phyloP scores from a whole-genome alignment of 1,140 invertebrate species.

The Argopecten irradians region DNA sequence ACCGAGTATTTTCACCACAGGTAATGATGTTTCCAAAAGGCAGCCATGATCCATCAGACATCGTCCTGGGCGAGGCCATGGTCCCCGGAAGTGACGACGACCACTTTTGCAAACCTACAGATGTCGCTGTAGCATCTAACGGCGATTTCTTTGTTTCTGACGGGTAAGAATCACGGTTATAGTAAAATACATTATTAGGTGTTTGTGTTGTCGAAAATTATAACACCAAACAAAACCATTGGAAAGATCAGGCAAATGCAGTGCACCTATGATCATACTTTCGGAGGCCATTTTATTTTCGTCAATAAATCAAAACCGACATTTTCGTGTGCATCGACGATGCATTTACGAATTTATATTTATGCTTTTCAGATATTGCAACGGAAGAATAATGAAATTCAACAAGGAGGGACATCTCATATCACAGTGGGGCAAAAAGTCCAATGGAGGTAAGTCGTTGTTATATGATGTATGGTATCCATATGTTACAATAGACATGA shows the following conservation, averaged over 20 bases:
- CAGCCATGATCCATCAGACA: slow-evolving; percentile 75
- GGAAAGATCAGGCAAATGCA: not conserved
- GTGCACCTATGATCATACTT: not conserved
- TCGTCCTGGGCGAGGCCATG: slow-evolving; percentile 90
- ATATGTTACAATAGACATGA: too few species aligned
- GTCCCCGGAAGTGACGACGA: slow-evolving; percentile 85
- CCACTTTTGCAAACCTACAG: slow-evolving; percentile 95
- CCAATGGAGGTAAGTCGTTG: not conserved
- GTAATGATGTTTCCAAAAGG: slow-evolving; percentile 84
- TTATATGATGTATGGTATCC: too few species aligned
- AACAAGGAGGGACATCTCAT: slow-evolving; percentile 86
- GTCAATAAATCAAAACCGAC: not conserved
- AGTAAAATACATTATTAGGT: not conserved
- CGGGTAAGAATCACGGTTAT: slow-evolving; percentile 78
- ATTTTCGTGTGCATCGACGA: not conserved
- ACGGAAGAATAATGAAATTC: slow-evolving; percentile 91
- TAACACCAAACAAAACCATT: not conserved
- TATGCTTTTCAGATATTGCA: slow-evolving; percentile 83
- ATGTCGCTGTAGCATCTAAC: slow-evolving; percentile 88
- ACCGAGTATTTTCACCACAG: slow-evolving; percentile 43
- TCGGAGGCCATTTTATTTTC: not conserved
- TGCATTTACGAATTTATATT: not conserved
- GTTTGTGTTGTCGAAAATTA: not conserved
- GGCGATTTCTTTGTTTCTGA: slow-evolving; percentile 97
- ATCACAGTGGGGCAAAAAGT: slow-evolving; percentile 85